These are phyloP conservation scores for Drosophila lacertosa DNA, from an alignment of 1,140 invertebrate species.

Conservation along the genomic window DNA sequence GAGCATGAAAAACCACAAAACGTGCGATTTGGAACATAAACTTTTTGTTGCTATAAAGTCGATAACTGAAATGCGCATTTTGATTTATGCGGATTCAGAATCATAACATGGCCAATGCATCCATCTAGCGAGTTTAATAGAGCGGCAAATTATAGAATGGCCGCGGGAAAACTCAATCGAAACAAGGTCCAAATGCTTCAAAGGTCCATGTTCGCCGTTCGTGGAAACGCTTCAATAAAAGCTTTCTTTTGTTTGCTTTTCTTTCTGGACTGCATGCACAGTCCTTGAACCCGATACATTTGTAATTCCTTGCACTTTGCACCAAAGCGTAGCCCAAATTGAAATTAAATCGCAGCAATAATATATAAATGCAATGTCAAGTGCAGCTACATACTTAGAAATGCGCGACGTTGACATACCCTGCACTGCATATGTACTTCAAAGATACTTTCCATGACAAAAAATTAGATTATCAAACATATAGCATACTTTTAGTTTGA, in stretches of 20 bases:
- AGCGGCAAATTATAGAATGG: slow-evolving; percentile 26
- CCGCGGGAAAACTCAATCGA: slow-evolving; percentile 8
- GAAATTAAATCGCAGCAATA: slow-evolving; percentile 27
- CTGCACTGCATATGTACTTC: not conserved
- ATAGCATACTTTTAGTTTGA: not conserved
- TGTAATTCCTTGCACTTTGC: slow-evolving; percentile 46
- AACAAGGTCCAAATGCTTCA: slow-evolving; percentile 1
- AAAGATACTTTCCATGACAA: no score
- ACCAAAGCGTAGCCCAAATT: slow-evolving; percentile 10
- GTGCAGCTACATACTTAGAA: not conserved
- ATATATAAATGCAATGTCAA: slow-evolving; percentile 28
- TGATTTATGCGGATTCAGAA: slow-evolving; percentile 16
- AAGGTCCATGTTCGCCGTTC: not conserved
- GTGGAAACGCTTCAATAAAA: slow-evolving; percentile 28
- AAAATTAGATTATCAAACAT: not conserved
- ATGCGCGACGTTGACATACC: not conserved
- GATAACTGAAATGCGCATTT: slow-evolving; percentile 16
- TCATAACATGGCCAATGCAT: slow-evolving; percentile 16
- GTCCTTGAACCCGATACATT: slow-evolving; percentile 55
- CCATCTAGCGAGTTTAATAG: slow-evolving; percentile 26
- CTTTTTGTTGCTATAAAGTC: not conserved
- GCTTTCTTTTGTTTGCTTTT: slow-evolving; percentile 10
- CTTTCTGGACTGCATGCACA: slow-evolving; percentile 4
- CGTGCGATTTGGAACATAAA: slow-evolving; percentile 48
- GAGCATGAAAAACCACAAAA: slow-evolving; percentile 37